Conservation (phyloP, 2,888 invertebrate species). For the Fabriciana adippe region DNA sequence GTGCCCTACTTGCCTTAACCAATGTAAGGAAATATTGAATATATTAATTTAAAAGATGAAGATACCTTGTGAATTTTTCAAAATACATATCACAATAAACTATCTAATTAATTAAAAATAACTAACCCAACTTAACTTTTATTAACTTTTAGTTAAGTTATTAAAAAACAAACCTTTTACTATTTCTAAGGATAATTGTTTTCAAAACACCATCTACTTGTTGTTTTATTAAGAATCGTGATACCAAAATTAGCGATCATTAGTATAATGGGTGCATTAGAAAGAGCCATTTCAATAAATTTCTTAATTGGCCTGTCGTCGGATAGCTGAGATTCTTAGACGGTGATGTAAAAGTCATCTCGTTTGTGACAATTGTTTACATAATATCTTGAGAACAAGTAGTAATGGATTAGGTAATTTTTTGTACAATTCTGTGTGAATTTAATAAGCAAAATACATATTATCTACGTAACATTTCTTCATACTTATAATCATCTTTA, state of each 20-base stretch:
- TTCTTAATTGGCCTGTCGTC: slow-evolving; percentile 73
- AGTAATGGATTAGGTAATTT: slow-evolving; percentile 27
- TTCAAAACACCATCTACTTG: slow-evolving; percentile 26
- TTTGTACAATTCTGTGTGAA: slow-evolving; percentile 10
- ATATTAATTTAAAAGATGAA: no score
- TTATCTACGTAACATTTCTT: background rate
- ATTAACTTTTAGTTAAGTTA: background rate
- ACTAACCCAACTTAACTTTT: background rate
- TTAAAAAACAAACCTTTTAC: background rate
- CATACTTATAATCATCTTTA: background rate
- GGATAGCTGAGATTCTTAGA: slow-evolving; percentile 68
- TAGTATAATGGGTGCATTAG: slow-evolving; percentile 71
- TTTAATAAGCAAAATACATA: slow-evolving; percentile 11
- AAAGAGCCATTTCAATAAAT: slow-evolving; percentile 73
- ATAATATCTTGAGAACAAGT: slow-evolving; percentile 32
- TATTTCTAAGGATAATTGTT: slow-evolving; percentile 11
- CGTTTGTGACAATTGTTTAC: slow-evolving; percentile 46
- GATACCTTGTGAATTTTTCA: no score
- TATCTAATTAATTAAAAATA: no score
- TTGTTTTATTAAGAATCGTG: slow-evolving; percentile 42
- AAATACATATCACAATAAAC: no score
- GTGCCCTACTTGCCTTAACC: no score
- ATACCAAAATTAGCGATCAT: slow-evolving; percentile 66
- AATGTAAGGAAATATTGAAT: no score
- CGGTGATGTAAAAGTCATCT: slow-evolving; percentile 75